A percentile compares a stretch with the other conserved stretches of the same genome.
Evolutionary conservation across 1,140 invertebrate genomes (phyloP).

Genomic region (Lysiphlebus fabarum): DNA sequence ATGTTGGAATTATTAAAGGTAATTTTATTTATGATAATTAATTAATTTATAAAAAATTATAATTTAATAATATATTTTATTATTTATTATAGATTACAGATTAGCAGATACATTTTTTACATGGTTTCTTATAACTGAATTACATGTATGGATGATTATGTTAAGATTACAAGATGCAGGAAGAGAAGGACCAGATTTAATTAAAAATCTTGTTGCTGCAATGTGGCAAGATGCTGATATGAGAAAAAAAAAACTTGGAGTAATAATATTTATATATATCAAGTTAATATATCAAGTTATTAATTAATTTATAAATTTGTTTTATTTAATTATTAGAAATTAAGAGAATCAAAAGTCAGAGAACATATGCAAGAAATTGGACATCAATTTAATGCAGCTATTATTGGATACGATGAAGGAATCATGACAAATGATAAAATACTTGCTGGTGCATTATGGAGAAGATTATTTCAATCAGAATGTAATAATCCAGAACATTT

Average conservation of each 20-base stretch:
- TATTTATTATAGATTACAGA: conserved; percentile 61
- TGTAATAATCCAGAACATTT: conserved; percentile 62
- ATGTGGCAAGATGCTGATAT: conserved; percentile 78
- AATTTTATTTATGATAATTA: neutral
- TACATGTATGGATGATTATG: conserved; percentile 81
- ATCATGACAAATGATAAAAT: conserved; percentile 68
- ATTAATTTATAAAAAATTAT: neutral
- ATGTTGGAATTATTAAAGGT: conserved; percentile 27
- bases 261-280: conserved; percentile 40
- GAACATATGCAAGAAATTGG: conserved; percentile 62
- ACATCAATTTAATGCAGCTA: conserved; percentile 77
- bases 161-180: conserved; percentile 73
- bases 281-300: neutral
- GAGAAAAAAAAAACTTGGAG: conserved; percentile 70
- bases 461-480: conserved; percentile 68
- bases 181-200: conserved; percentile 65
- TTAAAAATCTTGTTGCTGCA: conserved; percentile 71
- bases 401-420: conserved; percentile 85
- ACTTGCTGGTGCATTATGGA: conserved; percentile 80
- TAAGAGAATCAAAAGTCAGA: conserved; percentile 57
- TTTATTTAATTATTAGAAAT: conserved; percentile 48
- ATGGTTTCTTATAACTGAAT: conserved; percentile 79
- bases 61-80: too few species aligned
- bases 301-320: neutral
- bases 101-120: conserved; percentile 77